These are phyloP conservation scores for Pipa parva DNA, from an alignment of 2,113 vertebrate species.

Conservation along the genomic window DNA sequence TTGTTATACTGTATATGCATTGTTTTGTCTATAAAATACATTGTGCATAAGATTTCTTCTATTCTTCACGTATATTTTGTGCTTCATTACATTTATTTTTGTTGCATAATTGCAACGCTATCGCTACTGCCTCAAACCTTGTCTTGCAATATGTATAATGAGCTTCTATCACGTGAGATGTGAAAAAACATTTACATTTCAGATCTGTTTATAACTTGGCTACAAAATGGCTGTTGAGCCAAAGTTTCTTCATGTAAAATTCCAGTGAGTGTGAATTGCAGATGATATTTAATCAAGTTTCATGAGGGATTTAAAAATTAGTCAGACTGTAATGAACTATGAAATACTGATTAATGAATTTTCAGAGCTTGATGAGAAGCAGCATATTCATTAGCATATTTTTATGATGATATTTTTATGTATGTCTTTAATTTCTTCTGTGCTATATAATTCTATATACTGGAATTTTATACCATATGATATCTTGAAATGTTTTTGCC, in stretches of 20 bases:
- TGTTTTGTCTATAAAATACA: too few relatives aligned
- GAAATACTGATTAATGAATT: constrained; percentile 83
- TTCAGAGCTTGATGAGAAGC: constrained; percentile 75
- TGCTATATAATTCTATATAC: background rate
- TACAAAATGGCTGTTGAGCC: constrained; percentile 51
- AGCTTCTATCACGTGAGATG: background rate
- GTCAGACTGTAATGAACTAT: constrained; percentile 82
- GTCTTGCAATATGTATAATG: too few relatives aligned
- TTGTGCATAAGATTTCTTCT: too few relatives aligned
- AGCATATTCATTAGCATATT: constrained; percentile 56
- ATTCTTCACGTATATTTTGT: too few relatives aligned
- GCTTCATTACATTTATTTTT: too few relatives aligned
- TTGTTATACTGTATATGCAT: too few relatives aligned
- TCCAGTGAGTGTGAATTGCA: constrained; percentile 70
- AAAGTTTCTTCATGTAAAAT: constrained; percentile 74
- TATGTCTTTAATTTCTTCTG: background rate
- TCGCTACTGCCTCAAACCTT: too few relatives aligned
- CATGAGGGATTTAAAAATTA: constrained; percentile 82
- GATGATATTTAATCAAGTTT: constrained; percentile 80
- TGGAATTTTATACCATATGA: background rate
- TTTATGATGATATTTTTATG: constrained; percentile 47
- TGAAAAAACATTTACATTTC: too few relatives aligned
- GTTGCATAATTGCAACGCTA: too few relatives aligned
- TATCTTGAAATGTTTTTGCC: too few relatives aligned
- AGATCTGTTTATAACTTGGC: background rate